Percentiles rank a stretch among this genome's conserved stretches.
These are phyloP conservation scores for Mormyrus lacerda DNA, from an alignment of 2,113 vertebrate genomes.

Conservation along the genomic window DNA sequence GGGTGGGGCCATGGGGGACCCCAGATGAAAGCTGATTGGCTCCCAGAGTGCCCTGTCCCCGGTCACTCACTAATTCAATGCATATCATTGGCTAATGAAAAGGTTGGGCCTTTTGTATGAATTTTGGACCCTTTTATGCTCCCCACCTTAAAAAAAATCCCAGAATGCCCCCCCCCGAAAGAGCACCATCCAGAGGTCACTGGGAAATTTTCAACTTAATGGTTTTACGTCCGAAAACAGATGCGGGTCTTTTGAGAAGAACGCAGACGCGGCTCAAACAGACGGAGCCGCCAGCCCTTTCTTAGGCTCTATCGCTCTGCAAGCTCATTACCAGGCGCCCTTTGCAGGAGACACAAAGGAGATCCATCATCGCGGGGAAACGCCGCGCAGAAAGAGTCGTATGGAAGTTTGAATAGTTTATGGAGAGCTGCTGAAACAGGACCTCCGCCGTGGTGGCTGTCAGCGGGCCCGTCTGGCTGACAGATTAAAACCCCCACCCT, in stretches of 20 bases:
- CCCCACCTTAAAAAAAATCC: neutral
- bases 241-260: neutral
- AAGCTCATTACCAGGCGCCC: neutral
- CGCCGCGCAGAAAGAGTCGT: neutral
- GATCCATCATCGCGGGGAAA: neutral
- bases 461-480: slow-evolving; percentile 3
- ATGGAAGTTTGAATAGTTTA: slow-evolving; percentile 26
- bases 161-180: neutral
- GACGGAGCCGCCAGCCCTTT: neutral
- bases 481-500: neutral
- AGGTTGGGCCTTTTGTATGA: neutral
- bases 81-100: neutral
- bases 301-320: neutral
- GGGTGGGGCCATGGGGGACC: neutral
- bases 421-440: slow-evolving; percentile 4
- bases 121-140: neutral
- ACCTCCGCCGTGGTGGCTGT: neutral
- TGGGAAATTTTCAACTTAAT: neutral
- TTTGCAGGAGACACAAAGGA: neutral
- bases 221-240: neutral
- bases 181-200: neutral
- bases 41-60: neutral
- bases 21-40: neutral
- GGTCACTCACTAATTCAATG: neutral
- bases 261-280: neutral